A percentile compares a stretch with the other conserved stretches of the same genome.
Conservation (phyloP, 2,113 vertebrate genomes). For the Otus sunia region DNA sequence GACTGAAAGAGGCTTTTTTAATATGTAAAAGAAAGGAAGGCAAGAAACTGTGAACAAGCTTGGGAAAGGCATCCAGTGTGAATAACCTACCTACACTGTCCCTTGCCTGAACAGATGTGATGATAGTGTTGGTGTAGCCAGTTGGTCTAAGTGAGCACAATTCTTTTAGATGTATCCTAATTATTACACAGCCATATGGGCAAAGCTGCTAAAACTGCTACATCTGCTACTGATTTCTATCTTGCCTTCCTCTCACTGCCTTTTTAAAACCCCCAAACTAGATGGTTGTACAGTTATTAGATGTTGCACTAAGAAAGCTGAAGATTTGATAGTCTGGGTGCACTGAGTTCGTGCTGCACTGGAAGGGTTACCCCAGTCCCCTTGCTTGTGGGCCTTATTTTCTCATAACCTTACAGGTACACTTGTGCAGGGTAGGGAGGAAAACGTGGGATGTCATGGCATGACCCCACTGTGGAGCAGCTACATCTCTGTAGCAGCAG, state of each 20-base stretch:
- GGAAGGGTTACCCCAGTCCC: not conserved
- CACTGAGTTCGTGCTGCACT: not conserved
- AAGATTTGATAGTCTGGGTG: not conserved
- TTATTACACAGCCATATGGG: not conserved
- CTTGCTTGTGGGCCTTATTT: not conserved
- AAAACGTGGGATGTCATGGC: no score
- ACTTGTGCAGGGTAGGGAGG: not conserved
- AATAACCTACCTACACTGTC: not conserved
- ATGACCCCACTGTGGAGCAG: not conserved
- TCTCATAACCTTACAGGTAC: not conserved
- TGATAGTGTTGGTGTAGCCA: not conserved
- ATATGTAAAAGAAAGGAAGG: not conserved
- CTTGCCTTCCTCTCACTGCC: not conserved
- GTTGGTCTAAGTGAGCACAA: not conserved
- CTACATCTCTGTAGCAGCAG: not conserved
- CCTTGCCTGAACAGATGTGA: not conserved
- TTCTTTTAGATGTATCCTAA: not conserved
- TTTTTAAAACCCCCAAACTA: not conserved
- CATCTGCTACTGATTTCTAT: not conserved
- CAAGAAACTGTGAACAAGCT: not conserved
- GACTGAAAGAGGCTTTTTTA: not conserved
- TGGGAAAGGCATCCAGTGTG: not conserved
- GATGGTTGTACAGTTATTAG: not conserved
- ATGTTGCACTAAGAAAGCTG: not conserved
- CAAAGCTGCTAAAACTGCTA: not conserved